Evolutionary conservation across 2,888 invertebrate species (phyloP).

Genomic region (Tinea trinotella): DNA sequence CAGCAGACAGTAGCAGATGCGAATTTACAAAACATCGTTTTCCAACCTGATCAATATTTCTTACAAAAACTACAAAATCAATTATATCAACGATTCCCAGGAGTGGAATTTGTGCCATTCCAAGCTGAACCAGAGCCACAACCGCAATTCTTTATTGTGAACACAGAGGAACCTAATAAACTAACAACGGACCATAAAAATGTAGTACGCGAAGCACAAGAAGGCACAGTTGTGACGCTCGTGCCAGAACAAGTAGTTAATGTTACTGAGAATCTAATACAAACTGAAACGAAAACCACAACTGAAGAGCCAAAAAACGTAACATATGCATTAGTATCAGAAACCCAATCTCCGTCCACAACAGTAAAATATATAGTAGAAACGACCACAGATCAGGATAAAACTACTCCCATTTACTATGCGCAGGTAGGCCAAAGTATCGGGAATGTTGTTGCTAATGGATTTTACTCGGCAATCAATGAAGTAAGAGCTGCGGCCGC

Average conservation of each 20-base stretch:
- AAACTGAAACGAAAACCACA: constrained; percentile 33
- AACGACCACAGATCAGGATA: constrained; percentile 32
- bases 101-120: constrained; percentile 59
- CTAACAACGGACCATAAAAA: constrained; percentile 41
- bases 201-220: constrained; percentile 51
- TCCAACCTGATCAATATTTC: constrained; percentile 65
- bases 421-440: constrained; percentile 58
- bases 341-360: constrained; percentile 42
- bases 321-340: constrained; percentile 28
- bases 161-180: constrained; percentile 20
- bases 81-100: constrained; percentile 48
- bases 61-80: constrained; percentile 59
- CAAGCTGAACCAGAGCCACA: constrained; percentile 33
- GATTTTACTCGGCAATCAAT: constrained; percentile 73
- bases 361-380: constrained; percentile 46
- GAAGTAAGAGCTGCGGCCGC: constrained; percentile 75
- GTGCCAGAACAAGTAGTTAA: constrained; percentile 41
- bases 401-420: constrained; percentile 58
- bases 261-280: constrained; percentile 35
- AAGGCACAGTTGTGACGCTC: constrained; percentile 42
- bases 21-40: constrained; percentile 53
- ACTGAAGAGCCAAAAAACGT: constrained; percentile 29
- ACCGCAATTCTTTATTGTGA: constrained; percentile 23
- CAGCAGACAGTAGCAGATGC: constrained; percentile 47
- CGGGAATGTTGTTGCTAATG: constrained; percentile 47